These are phyloP conservation scores for Magallana angulata DNA, from an alignment of 1,140 invertebrate genomes.

Conservation along the genomic window DNA sequence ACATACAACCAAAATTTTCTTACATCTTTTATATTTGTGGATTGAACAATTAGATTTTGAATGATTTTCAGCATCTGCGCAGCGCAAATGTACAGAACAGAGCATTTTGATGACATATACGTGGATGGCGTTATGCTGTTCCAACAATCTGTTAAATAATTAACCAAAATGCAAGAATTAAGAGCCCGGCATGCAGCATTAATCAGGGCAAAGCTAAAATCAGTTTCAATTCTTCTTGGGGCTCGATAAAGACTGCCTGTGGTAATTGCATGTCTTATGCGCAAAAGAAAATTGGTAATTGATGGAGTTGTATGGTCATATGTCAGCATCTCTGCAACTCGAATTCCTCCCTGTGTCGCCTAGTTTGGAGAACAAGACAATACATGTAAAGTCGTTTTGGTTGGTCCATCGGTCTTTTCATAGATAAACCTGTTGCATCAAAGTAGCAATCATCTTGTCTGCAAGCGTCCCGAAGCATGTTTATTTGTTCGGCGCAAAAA, in stretches of 20 bases:
- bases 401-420: slow-evolving; percentile 20
- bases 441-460: slow-evolving; percentile 7
- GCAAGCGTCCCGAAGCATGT: not conserved
- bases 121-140: not conserved
- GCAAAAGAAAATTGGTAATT: not conserved
- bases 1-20: not conserved
- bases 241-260: not conserved
- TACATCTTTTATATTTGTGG: not conserved
- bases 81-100: not conserved
- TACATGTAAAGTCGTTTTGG: slow-evolving; percentile 21
- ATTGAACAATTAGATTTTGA: not conserved
- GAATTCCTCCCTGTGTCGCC: not conserved
- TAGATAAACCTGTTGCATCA: slow-evolving; percentile 25
- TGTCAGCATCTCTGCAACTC: slow-evolving; percentile 1
- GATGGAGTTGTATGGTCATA: slow-evolving; percentile 4
- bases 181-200: slow-evolving; percentile 4
- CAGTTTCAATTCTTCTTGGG: not conserved
- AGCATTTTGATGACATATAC: not conserved
- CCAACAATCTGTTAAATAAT: not conserved
- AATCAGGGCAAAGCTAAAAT: slow-evolving; percentile 12
- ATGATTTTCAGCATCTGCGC: not conserved
- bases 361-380: slow-evolving; percentile 11
- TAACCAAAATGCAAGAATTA: not conserved
- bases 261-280: not conserved
- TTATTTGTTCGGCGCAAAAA: slow-evolving; percentile 31